Conservation (phyloP, 2,113 vertebrate species). For the Onychostruthus taczanowskii region DNA sequence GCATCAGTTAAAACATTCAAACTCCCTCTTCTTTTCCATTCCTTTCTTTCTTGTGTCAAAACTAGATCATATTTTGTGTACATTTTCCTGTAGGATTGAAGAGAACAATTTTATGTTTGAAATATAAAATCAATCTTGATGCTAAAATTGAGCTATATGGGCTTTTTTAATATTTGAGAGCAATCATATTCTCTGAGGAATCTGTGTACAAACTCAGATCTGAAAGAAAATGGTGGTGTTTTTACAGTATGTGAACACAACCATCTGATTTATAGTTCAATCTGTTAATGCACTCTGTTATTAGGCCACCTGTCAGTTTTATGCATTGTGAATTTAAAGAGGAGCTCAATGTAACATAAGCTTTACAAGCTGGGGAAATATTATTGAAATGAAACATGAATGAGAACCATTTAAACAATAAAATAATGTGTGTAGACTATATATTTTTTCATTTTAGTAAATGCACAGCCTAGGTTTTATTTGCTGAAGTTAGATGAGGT, state of each 20-base stretch:
- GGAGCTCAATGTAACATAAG: slow-evolving; percentile 83
- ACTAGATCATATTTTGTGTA: not conserved
- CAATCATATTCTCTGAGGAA: slow-evolving; percentile 63
- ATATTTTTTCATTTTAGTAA: slow-evolving; percentile 79
- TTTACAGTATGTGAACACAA: slow-evolving; percentile 80
- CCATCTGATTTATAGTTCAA: slow-evolving; percentile 83
- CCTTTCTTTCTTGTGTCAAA: not conserved
- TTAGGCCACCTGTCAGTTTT: slow-evolving; percentile 86
- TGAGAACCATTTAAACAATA: slow-evolving; percentile 83
- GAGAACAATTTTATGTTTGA: slow-evolving; percentile 46
- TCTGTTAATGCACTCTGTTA: slow-evolving; percentile 85
- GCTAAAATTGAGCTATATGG: slow-evolving; percentile 28
- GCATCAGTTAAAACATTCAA: not conserved
- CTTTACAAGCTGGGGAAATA: slow-evolving; percentile 85
- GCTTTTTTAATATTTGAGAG: slow-evolving; percentile 61
- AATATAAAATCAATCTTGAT: slow-evolving; percentile 57
- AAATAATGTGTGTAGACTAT: slow-evolving; percentile 78
- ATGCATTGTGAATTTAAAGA: slow-evolving; percentile 87
- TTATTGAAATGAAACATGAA: slow-evolving; percentile 87
- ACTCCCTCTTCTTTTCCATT: not conserved
- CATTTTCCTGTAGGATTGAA: slow-evolving; percentile 15
- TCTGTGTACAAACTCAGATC: slow-evolving; percentile 73
- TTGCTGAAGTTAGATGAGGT: slow-evolving; percentile 66
- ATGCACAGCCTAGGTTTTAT: slow-evolving; percentile 69
- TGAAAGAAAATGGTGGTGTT: slow-evolving; percentile 75